Percentiles rank a stretch among this genome's conserved stretches.
Conservation (phyloP, 2,797 vertebrate genomes). For the Labroides dimidiatus region DNA sequence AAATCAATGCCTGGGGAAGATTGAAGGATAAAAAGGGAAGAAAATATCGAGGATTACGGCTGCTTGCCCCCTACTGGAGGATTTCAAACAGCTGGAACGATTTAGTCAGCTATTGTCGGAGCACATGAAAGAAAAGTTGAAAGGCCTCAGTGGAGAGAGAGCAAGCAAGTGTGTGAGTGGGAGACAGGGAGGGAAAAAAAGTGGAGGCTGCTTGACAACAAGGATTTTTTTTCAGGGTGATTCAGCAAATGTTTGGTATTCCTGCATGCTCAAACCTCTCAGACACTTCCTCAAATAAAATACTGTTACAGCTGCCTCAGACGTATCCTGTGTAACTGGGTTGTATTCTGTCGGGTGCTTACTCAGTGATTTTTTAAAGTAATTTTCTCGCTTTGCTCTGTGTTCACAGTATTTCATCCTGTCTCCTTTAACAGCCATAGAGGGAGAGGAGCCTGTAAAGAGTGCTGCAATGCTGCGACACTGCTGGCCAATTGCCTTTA, state of each 20-base stretch:
- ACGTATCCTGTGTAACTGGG: not conserved
- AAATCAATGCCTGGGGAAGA: slow-evolving; percentile 11
- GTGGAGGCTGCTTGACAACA: slow-evolving; percentile 45
- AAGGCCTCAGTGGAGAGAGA: slow-evolving; percentile 19
- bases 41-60: slow-evolving; percentile 15
- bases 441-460: slow-evolving; percentile 18
- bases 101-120: slow-evolving; percentile 36
- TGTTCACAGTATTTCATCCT: slow-evolving; percentile 54
- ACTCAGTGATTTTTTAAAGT: not conserved
- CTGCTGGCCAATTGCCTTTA: slow-evolving; percentile 43
- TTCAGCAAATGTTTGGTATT: slow-evolving; percentile 31
- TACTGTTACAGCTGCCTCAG: slow-evolving; percentile 20
- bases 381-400: slow-evolving; percentile 23
- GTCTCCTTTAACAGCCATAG: slow-evolving; percentile 54
- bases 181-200: slow-evolving; percentile 36
- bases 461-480: slow-evolving; percentile 83
- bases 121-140: slow-evolving; percentile 54
- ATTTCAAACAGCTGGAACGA: slow-evolving; percentile 54
- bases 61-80: slow-evolving; percentile 11
- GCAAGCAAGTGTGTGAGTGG: slow-evolving; percentile 24
- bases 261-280: slow-evolving; percentile 20
- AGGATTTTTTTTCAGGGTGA: slow-evolving; percentile 35
- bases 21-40: slow-evolving; percentile 4
- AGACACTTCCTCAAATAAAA: not conserved
- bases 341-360: slow-evolving; percentile 23